These are phyloP conservation scores for Apostichopus californicus DNA, from an alignment of 35 echinoderm and acorn worm species.

Conservation along the genomic window DNA sequence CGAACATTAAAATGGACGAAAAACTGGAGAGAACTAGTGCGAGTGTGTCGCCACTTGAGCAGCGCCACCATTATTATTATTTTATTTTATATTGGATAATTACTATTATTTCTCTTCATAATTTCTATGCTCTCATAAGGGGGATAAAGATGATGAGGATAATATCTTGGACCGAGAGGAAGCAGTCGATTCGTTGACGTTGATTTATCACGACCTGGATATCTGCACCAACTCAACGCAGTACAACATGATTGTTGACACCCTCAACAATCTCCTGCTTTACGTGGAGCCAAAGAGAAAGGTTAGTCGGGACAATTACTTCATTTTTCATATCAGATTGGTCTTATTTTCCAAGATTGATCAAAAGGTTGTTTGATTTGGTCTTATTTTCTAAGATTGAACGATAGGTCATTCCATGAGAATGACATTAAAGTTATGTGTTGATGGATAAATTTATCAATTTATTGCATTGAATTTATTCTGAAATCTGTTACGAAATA, in stretches of 20 bases:
- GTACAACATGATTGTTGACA: conserved; percentile 93
- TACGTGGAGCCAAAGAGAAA: conserved; percentile 96
- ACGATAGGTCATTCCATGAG: too few species aligned
- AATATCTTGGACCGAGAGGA: conserved; percentile 77
- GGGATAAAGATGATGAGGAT: conserved; percentile 69
- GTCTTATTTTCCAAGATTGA: too few species aligned
- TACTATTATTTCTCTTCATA: not conserved
- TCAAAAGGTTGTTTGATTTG: too few species aligned
- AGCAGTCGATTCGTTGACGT: conserved; percentile 83
- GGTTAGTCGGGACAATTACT: conserved; percentile 33
- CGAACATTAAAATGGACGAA: too few species aligned
- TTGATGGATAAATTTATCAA: too few species aligned
- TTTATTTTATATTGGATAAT: not conserved
- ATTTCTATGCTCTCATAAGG: not conserved
- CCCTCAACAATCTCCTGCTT: conserved; percentile 90
- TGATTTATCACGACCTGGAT: conserved; percentile 90
- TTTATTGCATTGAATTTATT: too few species aligned
- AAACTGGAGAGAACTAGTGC: too few species aligned
- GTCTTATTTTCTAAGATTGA: too few species aligned
- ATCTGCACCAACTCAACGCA: conserved; percentile 92
- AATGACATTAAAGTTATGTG: too few species aligned
- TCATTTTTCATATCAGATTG: not conserved
- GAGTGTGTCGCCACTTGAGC: too few species aligned
- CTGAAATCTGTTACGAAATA: too few species aligned
- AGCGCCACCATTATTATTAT: not conserved